phyloP scores from a whole-genome alignment of 2,888 invertebrate species.

The Apamea monoglypha region DNA sequence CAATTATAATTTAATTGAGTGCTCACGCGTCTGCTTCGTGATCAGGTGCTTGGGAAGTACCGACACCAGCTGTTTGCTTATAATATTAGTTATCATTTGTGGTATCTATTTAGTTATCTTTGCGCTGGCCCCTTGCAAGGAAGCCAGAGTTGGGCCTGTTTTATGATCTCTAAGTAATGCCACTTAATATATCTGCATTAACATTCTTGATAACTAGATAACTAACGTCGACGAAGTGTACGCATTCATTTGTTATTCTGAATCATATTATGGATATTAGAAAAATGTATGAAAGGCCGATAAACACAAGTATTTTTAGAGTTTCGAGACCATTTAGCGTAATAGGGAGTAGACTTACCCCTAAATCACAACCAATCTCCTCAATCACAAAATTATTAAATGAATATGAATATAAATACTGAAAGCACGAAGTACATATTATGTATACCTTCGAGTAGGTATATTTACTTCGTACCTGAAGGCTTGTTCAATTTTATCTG shows the following conservation, averaged over 20 bases:
- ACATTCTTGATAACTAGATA: constrained; percentile 34
- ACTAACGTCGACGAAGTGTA: constrained; percentile 2
- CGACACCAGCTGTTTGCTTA: constrained; percentile 55
- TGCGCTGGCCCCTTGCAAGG: constrained; percentile 43
- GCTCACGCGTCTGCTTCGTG: constrained; percentile 59
- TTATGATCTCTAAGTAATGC: constrained; percentile 50
- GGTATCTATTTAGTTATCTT: constrained; percentile 51
- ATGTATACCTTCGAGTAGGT: too few relatives aligned
- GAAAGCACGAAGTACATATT: too few relatives aligned
- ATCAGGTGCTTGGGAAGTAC: constrained; percentile 55
- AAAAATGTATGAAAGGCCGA: neutral
- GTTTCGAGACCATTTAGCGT: neutral
- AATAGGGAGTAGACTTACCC: neutral
- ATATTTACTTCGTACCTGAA: too few relatives aligned
- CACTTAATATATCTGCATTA: constrained; percentile 43
- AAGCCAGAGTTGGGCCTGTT: constrained; percentile 19
- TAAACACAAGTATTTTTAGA: neutral
- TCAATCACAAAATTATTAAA: too few relatives aligned
- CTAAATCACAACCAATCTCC: too few relatives aligned
- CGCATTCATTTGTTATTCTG: neutral
- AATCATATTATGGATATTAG: neutral
- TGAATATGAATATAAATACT: too few relatives aligned
- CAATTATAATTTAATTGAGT: constrained; percentile 63
- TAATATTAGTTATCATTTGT: constrained; percentile 61
- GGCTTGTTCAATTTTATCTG: neutral